phyloP scores from a whole-genome alignment of 2,888 invertebrate genomes.

The Chironomus tentans region DNA sequence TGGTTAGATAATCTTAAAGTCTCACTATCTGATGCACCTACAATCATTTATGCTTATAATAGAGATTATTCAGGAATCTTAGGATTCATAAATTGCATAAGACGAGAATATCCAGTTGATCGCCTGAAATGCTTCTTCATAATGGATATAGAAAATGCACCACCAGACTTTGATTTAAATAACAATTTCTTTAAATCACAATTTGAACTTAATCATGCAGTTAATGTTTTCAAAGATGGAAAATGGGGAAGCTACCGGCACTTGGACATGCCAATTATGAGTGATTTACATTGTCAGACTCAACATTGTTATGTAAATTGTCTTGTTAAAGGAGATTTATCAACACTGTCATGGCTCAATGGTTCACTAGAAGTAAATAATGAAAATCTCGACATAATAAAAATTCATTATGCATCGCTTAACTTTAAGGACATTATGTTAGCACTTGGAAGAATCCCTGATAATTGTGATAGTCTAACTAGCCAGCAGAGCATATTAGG shows the following conservation, averaged over 20 bases:
- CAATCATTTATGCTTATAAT: constrained; percentile 57
- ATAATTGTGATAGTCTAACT: constrained; percentile 50
- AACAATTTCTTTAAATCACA: constrained; percentile 57
- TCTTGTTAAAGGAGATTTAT: constrained; percentile 74
- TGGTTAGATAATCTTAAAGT: constrained; percentile 37
- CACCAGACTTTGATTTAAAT: constrained; percentile 52
- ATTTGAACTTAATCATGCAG: constrained; percentile 60
- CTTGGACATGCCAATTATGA: constrained; percentile 49
- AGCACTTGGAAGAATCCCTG: constrained; percentile 75
- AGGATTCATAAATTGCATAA: constrained; percentile 79
- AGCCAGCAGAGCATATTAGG: constrained; percentile 56
- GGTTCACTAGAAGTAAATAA: constrained; percentile 44
- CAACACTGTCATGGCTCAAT: constrained; percentile 74
- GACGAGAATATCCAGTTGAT: constrained; percentile 68
- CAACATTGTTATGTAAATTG: constrained; percentile 72
- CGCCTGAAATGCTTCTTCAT: constrained; percentile 54
- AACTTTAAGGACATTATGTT: constrained; percentile 89
- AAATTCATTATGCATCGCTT: constrained; percentile 61
- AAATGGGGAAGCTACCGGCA: constrained; percentile 79
- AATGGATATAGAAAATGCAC: constrained; percentile 51
- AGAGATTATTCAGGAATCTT: constrained; percentile 67
- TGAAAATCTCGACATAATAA: constrained; percentile 30
- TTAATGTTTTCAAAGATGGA: constrained; percentile 54
- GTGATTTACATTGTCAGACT: constrained; percentile 39
- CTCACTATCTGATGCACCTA: constrained; percentile 30